Percentiles rank a stretch among this genome's conserved stretches.
These are phyloP conservation scores for Oceanodroma leucorhoa DNA, from an alignment of 2,797 vertebrate genomes.

Conservation along the genomic window DNA sequence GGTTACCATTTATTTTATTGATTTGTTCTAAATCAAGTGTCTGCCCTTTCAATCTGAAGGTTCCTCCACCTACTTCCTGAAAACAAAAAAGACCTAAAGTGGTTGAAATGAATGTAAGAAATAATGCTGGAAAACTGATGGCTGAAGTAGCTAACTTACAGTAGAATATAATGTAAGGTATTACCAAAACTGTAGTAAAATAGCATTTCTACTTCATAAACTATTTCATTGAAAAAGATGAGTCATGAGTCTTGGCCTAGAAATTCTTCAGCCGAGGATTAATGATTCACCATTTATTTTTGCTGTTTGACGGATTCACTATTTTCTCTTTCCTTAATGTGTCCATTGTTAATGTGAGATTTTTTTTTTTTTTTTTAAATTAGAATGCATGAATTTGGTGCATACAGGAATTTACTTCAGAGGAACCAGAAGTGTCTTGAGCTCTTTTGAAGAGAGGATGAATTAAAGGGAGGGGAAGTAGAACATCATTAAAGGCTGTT, in stretches of 20 bases:
- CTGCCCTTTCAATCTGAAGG: background rate
- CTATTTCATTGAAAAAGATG: background rate
- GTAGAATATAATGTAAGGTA: background rate
- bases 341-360: background rate
- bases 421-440: background rate
- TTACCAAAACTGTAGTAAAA: background rate
- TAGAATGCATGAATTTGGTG: background rate
- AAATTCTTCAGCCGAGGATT: background rate
- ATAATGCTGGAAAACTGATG: background rate
- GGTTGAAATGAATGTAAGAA: background rate
- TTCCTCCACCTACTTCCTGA: background rate
- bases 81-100: background rate
- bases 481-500: background rate
- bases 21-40: background rate
- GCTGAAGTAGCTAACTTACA: background rate
- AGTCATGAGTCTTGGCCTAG: background rate
- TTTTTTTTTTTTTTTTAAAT: background rate
- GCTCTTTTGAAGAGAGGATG: background rate
- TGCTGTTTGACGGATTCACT: background rate
- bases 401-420: background rate
- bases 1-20: background rate
- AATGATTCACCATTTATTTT: background rate
- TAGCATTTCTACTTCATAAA: background rate
- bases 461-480: background rate
- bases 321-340: background rate